Percentiles rank a stretch among this genome's conserved stretches.
phyloP scores from a whole-genome alignment of 2,113 vertebrate genomes.

The Ibidorhyncha struthersii region DNA sequence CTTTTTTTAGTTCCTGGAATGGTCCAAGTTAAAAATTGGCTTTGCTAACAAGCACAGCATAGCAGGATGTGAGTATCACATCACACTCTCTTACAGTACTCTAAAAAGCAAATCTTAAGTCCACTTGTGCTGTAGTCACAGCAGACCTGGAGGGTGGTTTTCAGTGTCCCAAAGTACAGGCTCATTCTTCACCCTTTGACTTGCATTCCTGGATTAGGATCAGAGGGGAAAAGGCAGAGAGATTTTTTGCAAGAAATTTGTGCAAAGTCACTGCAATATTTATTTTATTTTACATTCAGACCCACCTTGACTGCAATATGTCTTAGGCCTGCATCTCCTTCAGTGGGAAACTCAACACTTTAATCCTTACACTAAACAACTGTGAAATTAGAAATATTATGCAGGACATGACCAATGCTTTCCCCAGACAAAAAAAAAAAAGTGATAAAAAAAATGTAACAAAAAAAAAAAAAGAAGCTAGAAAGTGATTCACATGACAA shows the following conservation, averaged over 20 bases:
- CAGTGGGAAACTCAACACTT: background rate
- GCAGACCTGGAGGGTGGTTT: background rate
- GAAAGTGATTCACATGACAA: background rate
- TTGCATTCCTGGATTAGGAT: background rate
- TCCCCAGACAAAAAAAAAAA: background rate
- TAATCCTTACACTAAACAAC: background rate
- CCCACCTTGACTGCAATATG: no score
- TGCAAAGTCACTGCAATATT: background rate
- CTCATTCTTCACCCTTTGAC: background rate
- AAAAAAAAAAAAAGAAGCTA: background rate
- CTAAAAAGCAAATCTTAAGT: background rate
- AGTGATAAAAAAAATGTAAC: background rate
- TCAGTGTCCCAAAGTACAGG: background rate
- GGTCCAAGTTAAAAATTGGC: background rate
- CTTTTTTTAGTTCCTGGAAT: accelerated
- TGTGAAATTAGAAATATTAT: background rate
- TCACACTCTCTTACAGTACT: accelerated
- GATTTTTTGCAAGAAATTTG: background rate
- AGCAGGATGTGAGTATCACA: accelerated
- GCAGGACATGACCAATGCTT: background rate
- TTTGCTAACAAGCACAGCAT: background rate
- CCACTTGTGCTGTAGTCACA: background rate
- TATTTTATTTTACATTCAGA: background rate
- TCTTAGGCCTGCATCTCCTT: background rate
- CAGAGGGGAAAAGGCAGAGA: background rate